phyloP scores from a whole-genome alignment of 2,888 invertebrate species.

The Oligia strigilis region DNA sequence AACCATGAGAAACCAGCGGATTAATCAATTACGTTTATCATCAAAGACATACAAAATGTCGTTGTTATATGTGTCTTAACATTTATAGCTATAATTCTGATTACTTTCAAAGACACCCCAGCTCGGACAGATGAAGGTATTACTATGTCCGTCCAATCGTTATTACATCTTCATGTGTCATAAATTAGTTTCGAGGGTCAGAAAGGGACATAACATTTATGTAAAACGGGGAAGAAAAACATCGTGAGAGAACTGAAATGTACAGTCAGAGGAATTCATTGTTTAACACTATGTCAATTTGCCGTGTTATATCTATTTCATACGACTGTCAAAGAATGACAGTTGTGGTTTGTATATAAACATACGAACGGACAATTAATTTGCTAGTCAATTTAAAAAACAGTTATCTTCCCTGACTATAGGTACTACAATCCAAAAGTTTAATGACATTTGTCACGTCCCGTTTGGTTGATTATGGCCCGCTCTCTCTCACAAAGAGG shows the following conservation, averaged over 20 bases:
- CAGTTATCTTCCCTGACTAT: neutral
- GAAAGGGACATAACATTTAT: constrained; percentile 30
- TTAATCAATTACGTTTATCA: neutral
- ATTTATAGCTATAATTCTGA: constrained; percentile 18
- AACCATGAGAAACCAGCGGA: neutral
- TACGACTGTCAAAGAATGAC: neutral
- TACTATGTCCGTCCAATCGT: neutral
- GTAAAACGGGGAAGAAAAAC: constrained; percentile 8
- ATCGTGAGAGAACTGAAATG: neutral
- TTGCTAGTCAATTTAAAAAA: neutral
- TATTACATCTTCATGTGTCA: constrained; percentile 20
- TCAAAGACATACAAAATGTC: neutral
- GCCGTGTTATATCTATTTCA: neutral
- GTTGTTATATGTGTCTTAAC: neutral
- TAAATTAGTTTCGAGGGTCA: constrained; percentile 47
- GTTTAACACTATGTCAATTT: neutral
- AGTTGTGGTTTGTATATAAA: neutral
- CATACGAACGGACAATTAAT: neutral
- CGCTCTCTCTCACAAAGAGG: neutral
- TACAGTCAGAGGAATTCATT: neutral
- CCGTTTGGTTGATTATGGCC: neutral
- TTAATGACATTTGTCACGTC: neutral
- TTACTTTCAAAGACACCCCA: constrained; percentile 18
- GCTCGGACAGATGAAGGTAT: constrained; percentile 13
- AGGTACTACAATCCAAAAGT: neutral